Base-by-base conservation (phyloP, 2,888 invertebrate genomes). In the Pocota personata region DNA sequence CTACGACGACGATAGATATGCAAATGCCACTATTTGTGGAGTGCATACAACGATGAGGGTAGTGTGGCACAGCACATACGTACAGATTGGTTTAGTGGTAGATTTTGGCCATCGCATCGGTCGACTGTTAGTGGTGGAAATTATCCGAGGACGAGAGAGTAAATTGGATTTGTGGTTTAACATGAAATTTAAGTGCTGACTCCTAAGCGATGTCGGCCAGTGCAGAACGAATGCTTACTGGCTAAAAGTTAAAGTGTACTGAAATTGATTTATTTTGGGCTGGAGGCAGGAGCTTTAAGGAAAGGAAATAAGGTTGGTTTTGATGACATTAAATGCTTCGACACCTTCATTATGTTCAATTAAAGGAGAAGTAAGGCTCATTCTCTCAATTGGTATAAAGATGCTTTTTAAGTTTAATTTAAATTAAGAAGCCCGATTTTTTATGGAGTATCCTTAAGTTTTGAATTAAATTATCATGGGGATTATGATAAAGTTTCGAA, bases 101-200 rank as follows among this genome's bases (percentile, higher is more conserved):
- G 64, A 75, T 58, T 62, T 67, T 73, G 67, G 66, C 78, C 72
- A 83, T 78, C 66, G 67, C 60, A 72, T 78, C 66, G 72, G 78
- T 77, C 21, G 73, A 35, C 57, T 57, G 62, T 83, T 83, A 67
- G 78, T 69, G 62, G 75, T 64, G 57, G 14, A 64, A 69, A 79
- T 84, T 75, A 84, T 79, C 75, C 75, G 57, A 50, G 69, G 84
- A 71, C 57, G 69, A 84, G 84, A 84, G 75, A 75, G 75, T 75
- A 84, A 84, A 79, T 84, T 84, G 84, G 75, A 84, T 84, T 84
- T 79, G 84, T 57, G 79, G 79, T 75, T 84, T 57, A 84, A 79
- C 84, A 84, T 79, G 58, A 75, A 84, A 79, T 84, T 84, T 75
- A 75, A 84, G 84, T 84, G 84, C 79, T 69, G 84, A 84, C 69